Evolutionary conservation across 2,113 vertebrate genomes (phyloP).

Genomic region (Aviceda subcristata): DNA sequence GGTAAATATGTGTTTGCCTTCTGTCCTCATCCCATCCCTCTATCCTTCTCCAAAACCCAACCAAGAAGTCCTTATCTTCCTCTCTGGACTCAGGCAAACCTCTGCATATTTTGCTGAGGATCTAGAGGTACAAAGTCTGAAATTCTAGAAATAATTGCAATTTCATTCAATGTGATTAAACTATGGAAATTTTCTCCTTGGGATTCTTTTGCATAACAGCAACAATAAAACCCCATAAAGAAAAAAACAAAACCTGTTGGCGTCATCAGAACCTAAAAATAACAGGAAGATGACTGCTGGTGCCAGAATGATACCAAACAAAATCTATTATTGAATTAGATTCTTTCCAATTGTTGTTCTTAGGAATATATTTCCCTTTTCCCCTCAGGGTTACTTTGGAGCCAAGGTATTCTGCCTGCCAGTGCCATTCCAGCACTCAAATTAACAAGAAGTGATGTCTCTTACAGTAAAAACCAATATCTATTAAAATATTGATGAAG

Average conservation of each 20-base stretch:
- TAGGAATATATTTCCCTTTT: slow-evolving; percentile 52
- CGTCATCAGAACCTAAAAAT: slow-evolving; percentile 64
- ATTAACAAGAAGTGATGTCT: slow-evolving; percentile 59
- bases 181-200: neutral
- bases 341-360: slow-evolving; percentile 43
- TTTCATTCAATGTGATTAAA: slow-evolving; percentile 16
- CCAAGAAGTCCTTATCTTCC: neutral
- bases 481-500: slow-evolving; percentile 46
- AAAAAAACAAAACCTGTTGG: slow-evolving; percentile 34
- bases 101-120: neutral
- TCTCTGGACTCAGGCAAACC: neutral
- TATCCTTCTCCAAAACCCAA: neutral
- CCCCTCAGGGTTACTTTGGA: slow-evolving; percentile 15
- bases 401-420: slow-evolving; percentile 49
- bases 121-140: neutral
- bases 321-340: slow-evolving; percentile 55
- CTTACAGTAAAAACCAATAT: slow-evolving; percentile 44
- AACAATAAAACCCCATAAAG: neutral
- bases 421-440: slow-evolving; percentile 41
- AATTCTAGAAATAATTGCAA: neutral
- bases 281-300: slow-evolving; percentile 30
- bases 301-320: slow-evolving; percentile 52
- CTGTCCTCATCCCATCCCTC: neutral
- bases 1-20: neutral
- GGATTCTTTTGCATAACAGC: neutral